Evolutionary conservation across 92 coral and sea anemone genomes (phyloP).

Genomic region (Isaurus tuberculatus): DNA sequence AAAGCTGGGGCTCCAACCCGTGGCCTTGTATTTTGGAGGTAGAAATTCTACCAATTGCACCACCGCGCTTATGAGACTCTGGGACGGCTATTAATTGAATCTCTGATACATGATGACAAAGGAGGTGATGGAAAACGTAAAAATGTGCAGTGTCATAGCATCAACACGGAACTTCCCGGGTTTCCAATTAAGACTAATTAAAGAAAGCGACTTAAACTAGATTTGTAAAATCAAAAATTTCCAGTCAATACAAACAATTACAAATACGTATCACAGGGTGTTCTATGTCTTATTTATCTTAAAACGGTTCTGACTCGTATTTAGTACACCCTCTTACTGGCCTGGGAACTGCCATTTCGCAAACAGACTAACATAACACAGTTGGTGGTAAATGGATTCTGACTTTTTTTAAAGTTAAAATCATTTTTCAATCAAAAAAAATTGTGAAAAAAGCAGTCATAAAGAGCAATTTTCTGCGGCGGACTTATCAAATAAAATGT

Average conservation of each 20-base stretch:
- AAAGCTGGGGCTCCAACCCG: too few species aligned
- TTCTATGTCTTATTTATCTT: background rate
- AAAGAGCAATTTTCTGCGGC: background rate
- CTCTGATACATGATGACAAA: background rate
- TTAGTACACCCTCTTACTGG: too few species aligned
- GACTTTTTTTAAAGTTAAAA: background rate
- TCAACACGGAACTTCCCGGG: background rate
- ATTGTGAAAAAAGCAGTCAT: background rate
- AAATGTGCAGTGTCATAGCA: background rate
- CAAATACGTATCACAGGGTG: background rate
- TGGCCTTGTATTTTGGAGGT: background rate
- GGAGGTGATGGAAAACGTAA: background rate
- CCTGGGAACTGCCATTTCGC: background rate
- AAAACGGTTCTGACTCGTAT: background rate
- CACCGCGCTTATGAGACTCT: background rate
- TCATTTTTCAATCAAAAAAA: background rate
- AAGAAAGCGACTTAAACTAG: background rate
- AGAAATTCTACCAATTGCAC: background rate
- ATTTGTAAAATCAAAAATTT: too few species aligned
- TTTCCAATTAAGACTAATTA: background rate
- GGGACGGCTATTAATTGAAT: background rate
- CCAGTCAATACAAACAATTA: background rate
- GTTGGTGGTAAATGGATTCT: background rate
- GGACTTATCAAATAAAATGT: background rate
- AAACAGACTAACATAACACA: background rate